Base-by-base conservation (phyloP, 2,113 vertebrate species). In the Vanacampus margaritifer region DNA sequence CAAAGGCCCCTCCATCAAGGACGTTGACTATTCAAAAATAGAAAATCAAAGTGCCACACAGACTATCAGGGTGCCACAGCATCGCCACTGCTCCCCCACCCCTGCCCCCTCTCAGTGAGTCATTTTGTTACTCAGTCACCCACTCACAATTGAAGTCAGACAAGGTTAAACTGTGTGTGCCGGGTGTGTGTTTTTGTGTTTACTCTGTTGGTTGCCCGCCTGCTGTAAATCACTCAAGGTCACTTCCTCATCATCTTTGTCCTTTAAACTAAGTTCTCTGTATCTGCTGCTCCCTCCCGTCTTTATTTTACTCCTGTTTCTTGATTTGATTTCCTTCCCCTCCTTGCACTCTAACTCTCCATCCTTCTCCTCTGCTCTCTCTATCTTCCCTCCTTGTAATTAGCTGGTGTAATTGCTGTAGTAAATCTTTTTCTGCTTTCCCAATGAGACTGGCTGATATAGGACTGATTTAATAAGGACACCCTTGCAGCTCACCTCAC, bases 391-490 rank as follows among this genome's bases (percentile, higher is more conserved):
- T 86, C 82, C 76, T 84, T 87, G 84, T 91, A 91, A 91, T 92
- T 91, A 91, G 90, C 89, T 74, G 68, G 80, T 90, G 88, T 91
- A 92, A 91, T 92, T 92, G 90, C 86, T 85, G 88, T 89, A 89
- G 90, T 92, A 91, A 92, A 92, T 92, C 90, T 92, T 91, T 91
- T 82, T 85, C 75, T 85, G 86, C 79, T 86, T 87, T 90, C 86
- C 89, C 87, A 89, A 86, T 83, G 89, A 89, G 89, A 87, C 84
- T 86, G 83, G 83, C 88, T 91, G 87, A 91, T 91, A 88, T 89
- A 84, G 79, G 84, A 76, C 89, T 91, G 90, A 92, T 92, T 92
- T 92, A 92, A 91, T 91, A 91, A 89, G 89, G 82, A 81, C 82
- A 83, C 76, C 84, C 83, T 71, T 74, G 74, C 82, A 68, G 71